phyloP scores from a whole-genome alignment of 2,797 vertebrate species.

The Centropyge bicolor region DNA sequence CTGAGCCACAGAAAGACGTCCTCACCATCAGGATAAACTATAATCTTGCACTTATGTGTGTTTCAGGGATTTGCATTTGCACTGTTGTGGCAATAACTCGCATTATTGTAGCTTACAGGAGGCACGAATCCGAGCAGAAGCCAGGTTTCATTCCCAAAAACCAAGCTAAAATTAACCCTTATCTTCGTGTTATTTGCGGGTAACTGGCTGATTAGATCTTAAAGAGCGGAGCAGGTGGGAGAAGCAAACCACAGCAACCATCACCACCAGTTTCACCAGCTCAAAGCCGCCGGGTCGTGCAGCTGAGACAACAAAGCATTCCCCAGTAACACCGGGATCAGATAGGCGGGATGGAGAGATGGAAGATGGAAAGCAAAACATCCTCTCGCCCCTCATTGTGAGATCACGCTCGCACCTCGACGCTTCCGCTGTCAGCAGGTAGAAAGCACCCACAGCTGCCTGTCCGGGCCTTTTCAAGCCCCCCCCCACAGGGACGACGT shows the following conservation, averaged over 20 bases:
- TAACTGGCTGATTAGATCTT: constrained; percentile 39
- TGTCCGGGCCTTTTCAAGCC: constrained; percentile 5
- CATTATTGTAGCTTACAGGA: neutral
- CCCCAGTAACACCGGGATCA: constrained; percentile 15
- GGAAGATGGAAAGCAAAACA: constrained; percentile 63
- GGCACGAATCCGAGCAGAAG: neutral
- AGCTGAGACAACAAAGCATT: constrained; percentile 66
- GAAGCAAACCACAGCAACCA: constrained; percentile 12
- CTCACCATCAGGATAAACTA: neutral
- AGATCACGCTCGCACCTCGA: constrained; percentile 26
- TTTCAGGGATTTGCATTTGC: neutral
- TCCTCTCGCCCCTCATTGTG: constrained; percentile 43
- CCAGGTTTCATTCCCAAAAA: neutral
- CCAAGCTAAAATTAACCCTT: neutral
- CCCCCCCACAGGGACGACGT: neutral
- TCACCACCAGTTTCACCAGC: constrained; percentile 24
- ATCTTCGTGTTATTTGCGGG: neutral
- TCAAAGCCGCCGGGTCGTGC: constrained; percentile 43
- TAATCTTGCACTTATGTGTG: too few species aligned
- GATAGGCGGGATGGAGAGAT: constrained; percentile 25
- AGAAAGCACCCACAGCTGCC: constrained; percentile 46
- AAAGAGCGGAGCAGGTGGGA: constrained; percentile 52
- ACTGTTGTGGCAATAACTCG: neutral
- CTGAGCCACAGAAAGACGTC: neutral
- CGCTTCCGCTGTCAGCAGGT: constrained; percentile 37